Base-by-base conservation (phyloP, 2,113 vertebrate genomes). In the Gasterosteus nipponicus region DNA sequence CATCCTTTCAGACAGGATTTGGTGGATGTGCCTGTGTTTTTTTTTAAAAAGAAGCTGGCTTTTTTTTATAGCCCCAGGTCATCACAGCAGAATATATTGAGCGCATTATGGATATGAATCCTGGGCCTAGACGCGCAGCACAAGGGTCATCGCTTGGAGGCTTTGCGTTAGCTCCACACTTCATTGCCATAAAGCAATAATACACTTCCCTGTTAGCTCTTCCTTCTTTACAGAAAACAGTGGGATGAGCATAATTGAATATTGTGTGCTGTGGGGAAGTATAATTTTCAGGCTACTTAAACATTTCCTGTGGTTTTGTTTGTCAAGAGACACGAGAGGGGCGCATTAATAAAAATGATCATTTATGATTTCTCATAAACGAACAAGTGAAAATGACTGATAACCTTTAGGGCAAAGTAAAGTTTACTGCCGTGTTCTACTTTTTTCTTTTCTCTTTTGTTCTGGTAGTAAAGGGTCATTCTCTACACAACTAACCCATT, bases 71-170 rank as follows among this genome's bases (percentile, higher is more conserved):
- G 93, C 94, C 93, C 44, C 87, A 57, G 91, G 94, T 93, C 92
- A 92, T 91, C 87, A 82, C 92, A 89, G 63, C 92, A 89, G 93
- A 93, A 94, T 94, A 94, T 95, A 94, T 94, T 92, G 91, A 94
- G 89, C 86, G 86, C 92, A 94, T 94, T 94, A 95, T 95, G 92
- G 92, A 94, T 94, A 94, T 94, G 92, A 94, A 93, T 93, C 90
- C 89, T 64, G 85, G 91, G 91, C 89, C 87, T 82, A 93, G 92
- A 88, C 89, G 84, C 39, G 75, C 78, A 86, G 91, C 81, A 68
- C 90, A 87, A 77, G 92, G 93, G 93, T 94, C 94, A 94, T 75
- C 41, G 92, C 93, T 93, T 8, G 76, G 67, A 93, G 93, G 92
- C 93, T 93, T 78, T 74, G 78, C 54, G 47, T 88, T 89, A 87